Evolutionary conservation across 2,113 vertebrate species (phyloP), one percentile per base, ranked within the genome.

Genomic region (Lasiurus borealis): DNA sequence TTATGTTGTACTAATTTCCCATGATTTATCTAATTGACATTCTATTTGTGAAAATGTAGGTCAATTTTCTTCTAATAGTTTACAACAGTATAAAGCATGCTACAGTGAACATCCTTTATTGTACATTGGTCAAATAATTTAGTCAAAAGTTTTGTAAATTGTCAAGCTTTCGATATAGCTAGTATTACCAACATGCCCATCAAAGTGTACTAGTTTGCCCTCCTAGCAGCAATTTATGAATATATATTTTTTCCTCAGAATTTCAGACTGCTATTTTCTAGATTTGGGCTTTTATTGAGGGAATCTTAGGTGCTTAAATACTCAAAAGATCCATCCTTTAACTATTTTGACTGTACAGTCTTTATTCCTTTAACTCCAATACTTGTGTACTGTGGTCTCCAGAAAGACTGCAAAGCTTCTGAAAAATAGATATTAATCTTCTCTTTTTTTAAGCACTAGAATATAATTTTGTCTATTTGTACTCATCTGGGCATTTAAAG

Each of bases 311-410:
- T 85, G 34, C 15, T 75, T 77, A 46, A 46, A 69, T 71, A 54
- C 50, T 66, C 48, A 29, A 2, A 8, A 1, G 4, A 5, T 34
- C 34, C 18, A 91, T 68, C 44, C 50, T 84, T 96, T 93, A 31
- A 82, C 54, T 82, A 48, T 85, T 90, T 91, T 77, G 13, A 90
- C 12, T 50, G 36, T 77, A 48, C 13, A 75, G 16, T 29, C 48
- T 87, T 82, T 40, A 57, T 88, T 88, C 11, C 44, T n/a, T 94
- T 80, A 90, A 84, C 15, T 84, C 18, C 8, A 88, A 69, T 71
- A 6, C 6, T 72, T 91, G 10, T 88, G 1, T 73, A 80, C 6
- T 36, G 4, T 59, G 40, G 29, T 27, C 11, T 68, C 23, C n/a
- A 29, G n/a, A 81, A 86, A 68, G 19, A 62, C 12, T 4, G 62